Conservation (phyloP, 1,140 invertebrate species). For the Meloidogyne floridensis region DNA sequence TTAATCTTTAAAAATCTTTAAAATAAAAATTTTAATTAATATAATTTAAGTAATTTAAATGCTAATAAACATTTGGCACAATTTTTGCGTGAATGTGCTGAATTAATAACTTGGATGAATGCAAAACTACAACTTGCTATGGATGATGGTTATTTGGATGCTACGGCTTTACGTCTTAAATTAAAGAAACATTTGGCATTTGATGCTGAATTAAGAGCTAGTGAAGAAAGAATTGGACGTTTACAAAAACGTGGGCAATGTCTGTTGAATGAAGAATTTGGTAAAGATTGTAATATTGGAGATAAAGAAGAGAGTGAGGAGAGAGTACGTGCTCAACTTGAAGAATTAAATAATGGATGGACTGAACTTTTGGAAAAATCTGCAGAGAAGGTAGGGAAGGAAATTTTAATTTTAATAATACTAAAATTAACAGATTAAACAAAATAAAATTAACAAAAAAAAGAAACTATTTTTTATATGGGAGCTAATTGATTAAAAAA, state of each 20-base stretch:
- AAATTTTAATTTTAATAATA: background rate
- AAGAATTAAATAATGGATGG: constrained; percentile 26
- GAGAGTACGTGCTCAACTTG: constrained; percentile 27
- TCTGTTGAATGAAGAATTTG: constrained; percentile 12
- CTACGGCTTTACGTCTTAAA: constrained; percentile 89
- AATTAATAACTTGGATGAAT: constrained; percentile 80
- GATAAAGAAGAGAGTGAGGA: constrained; percentile 18
- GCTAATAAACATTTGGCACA: constrained; percentile 38
- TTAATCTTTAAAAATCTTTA: background rate
- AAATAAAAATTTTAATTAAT: too few species aligned
- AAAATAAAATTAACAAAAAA: too few species aligned
- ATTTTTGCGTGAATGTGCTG: constrained; percentile 58
- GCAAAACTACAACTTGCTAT: constrained; percentile 88
- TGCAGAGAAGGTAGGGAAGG: background rate
- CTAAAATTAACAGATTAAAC: too few species aligned
- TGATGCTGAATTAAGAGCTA: constrained; percentile 89
- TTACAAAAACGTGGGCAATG: constrained; percentile 17
- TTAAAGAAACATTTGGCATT: constrained; percentile 94
- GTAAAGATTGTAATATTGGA: constrained; percentile 14
- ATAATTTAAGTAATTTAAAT: background rate
- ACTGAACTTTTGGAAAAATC: background rate
- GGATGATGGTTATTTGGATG: constrained; percentile 88
- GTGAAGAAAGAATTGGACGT: constrained; percentile 54
- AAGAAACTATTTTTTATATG: too few species aligned
- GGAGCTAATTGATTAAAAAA: constrained; percentile 33